These are phyloP conservation scores for Canis aureus DNA, from an alignment of 2,113 vertebrate genomes.

Conservation along the genomic window DNA sequence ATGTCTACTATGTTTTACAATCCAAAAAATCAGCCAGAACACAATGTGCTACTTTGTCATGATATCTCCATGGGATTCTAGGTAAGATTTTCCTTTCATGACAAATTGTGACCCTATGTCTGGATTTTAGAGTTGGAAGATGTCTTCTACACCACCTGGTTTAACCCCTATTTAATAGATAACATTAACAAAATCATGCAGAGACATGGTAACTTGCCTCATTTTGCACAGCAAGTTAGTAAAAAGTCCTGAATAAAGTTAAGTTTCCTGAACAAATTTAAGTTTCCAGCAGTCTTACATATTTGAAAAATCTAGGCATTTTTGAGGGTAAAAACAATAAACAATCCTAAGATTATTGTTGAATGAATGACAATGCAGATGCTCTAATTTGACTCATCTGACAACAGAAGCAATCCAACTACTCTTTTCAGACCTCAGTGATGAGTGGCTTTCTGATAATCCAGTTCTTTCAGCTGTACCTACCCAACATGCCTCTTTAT, in stretches of 20 bases:
- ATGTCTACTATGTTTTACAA: background rate
- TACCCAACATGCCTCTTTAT: conserved; percentile 62
- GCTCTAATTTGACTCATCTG: conserved; percentile 32
- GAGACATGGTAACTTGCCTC: background rate
- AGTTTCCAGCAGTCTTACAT: background rate
- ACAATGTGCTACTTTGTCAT: conserved; percentile 13
- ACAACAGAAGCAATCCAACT: conserved; percentile 5
- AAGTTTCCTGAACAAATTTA: background rate
- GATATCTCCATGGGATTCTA: background rate
- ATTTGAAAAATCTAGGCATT: conserved; percentile 69
- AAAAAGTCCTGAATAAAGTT: conserved; percentile 27
- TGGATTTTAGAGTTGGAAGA: background rate
- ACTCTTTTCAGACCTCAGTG: conserved; percentile 27
- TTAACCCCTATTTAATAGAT: background rate
- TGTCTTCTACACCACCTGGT: background rate
- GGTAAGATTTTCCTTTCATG: background rate
- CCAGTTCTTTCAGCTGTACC: conserved; percentile 25
- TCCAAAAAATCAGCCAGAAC: background rate
- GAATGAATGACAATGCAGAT: background rate
- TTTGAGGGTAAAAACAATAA: background rate
- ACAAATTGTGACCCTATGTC: background rate
- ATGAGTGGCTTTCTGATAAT: conserved; percentile 3
- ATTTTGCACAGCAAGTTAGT: conserved; percentile 26
- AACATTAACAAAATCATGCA: background rate
- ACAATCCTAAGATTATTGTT: conserved; percentile 5